Evolutionary conservation across 2,113 vertebrate species (phyloP).

Genomic region (Macquaria ambigua): DNA sequence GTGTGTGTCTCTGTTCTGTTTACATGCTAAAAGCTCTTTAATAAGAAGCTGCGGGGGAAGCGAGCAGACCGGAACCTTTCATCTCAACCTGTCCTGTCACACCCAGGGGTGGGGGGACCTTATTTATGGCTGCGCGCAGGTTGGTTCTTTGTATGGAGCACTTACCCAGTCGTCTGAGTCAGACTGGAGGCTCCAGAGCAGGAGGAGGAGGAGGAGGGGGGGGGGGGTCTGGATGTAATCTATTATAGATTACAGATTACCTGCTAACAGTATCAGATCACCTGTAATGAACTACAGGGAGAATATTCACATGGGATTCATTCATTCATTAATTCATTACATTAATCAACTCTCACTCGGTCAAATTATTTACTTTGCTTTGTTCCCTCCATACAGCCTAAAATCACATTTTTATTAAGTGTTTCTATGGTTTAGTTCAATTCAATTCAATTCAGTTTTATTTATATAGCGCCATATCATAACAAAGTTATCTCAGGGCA

Average conservation of each 20-base stretch:
- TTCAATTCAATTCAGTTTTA: no score
- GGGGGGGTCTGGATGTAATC: constrained; percentile 33
- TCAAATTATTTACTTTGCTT: background rate
- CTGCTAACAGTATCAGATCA: background rate
- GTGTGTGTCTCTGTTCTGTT: constrained; percentile 79
- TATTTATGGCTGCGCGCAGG: constrained; percentile 80
- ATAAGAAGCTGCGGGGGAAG: constrained; percentile 77
- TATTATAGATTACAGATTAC: constrained; percentile 59
- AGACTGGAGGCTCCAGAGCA: constrained; percentile 70
- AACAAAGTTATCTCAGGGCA: no score
- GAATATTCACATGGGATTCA: background rate
- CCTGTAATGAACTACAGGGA: background rate
- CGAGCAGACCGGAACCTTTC: constrained; percentile 78
- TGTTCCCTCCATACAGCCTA: no score
- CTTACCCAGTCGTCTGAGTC: constrained; percentile 61
- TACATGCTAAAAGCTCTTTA: constrained; percentile 84
- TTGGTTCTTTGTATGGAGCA: constrained; percentile 66
- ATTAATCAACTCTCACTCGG: background rate
- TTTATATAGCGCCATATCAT: no score
- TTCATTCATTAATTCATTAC: background rate
- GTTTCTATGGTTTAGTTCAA: background rate
- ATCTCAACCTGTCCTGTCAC: constrained; percentile 79
- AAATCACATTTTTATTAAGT: background rate
- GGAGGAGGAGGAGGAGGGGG: constrained; percentile 22
- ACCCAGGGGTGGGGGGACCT: constrained; percentile 64